Evolutionary conservation across 2,888 invertebrate species (phyloP), one percentile per base, ranked within the genome.

Genomic region (Eupithecia pulchellata): DNA sequence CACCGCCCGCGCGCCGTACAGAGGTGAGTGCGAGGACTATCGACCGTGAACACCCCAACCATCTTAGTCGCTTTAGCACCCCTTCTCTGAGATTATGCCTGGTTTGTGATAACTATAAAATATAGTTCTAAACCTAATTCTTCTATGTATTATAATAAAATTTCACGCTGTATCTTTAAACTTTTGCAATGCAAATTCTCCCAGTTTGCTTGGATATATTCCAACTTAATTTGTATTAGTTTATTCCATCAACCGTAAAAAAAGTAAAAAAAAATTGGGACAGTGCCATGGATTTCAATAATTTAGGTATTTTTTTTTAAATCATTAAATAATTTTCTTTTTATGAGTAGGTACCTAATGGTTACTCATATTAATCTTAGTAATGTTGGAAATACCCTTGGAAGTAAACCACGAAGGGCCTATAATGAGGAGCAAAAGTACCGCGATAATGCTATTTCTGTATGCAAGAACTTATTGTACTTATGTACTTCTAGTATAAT

Each of bases 1-100:
- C 84, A 81, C n/a, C n/a, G n/a, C n/a, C n/a, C n/a, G n/a, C n/a
- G n/a, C 84, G 85, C 88, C 83, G 82, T 91, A 89, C 91, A 91
- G 91, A 91, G 91, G 91, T 91, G 89, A 88, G 84, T 83, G 84
- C 89, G 83, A 74, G 84, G 81, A 80, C 82, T 84, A 86, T 88
- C 84, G 87, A 86, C 82, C 86, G 86, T 81, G 84, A 84, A 83
- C 78, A 76, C 68, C 64, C 75, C 78, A 76, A 68, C 64, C 75
- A 20, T 9, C 42, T 36, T 14, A 17, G 4, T 42, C 62, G 66
- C 68, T 68, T 47, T 6, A 11, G 34, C 30, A 61, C 30, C n/a
- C 13, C 11, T 34, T 60, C 60, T 32, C 61, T 34, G 5, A 34
- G 11, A 20, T 34, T 13, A 20, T 20, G 60, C 34, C n/a, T n/a